Evolutionary conservation across 2,113 vertebrate genomes (phyloP).

Genomic region (Nothobranchius kuhntae): DNA sequence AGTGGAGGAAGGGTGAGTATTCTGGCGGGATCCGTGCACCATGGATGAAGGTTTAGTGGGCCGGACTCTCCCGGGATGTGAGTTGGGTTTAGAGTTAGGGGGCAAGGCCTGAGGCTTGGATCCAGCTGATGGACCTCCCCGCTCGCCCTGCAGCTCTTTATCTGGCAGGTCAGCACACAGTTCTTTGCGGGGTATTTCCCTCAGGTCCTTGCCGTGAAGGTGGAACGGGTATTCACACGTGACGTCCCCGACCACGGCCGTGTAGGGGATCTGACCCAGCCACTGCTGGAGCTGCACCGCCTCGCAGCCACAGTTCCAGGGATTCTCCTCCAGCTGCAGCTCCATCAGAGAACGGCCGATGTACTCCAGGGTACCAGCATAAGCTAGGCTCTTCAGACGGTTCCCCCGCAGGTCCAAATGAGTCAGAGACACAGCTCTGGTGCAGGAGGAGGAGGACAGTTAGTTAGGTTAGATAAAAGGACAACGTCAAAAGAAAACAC

Average conservation of each 20-base stretch:
- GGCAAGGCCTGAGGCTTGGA: constrained; percentile 63
- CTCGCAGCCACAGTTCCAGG: constrained; percentile 97
- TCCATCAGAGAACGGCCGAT: constrained; percentile 96
- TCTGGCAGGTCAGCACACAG: constrained; percentile 87
- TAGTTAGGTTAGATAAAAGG: constrained; percentile 47
- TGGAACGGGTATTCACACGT: constrained; percentile 98
- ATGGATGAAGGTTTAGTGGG: constrained; percentile 96
- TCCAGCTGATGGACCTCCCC: constrained; percentile 84
- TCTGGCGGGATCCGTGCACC: constrained; percentile 91
- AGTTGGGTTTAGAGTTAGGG: constrained; percentile 67
- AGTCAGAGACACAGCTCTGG: constrained; percentile 94
- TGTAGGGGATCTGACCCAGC: constrained; percentile 96
- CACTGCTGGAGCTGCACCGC: constrained; percentile 93
- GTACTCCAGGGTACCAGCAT: constrained; percentile 93
- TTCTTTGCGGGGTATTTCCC: constrained; percentile 91
- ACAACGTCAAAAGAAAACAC: constrained; percentile 20
- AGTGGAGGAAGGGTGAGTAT: constrained; percentile 82
- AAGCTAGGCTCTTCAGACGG: constrained; percentile 93
- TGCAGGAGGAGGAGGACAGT: constrained; percentile 19
- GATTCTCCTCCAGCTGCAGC: constrained; percentile 98
- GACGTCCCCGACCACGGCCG: constrained; percentile 94
- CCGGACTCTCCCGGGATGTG: constrained; percentile 86
- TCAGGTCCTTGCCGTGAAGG: constrained; percentile 95
- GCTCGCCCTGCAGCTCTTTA: constrained; percentile 80
- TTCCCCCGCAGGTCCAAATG: constrained; percentile 98